These are phyloP conservation scores for Macrosoma leucophasiata DNA, from an alignment of 2,888 invertebrate genomes.

Conservation along the genomic window DNA sequence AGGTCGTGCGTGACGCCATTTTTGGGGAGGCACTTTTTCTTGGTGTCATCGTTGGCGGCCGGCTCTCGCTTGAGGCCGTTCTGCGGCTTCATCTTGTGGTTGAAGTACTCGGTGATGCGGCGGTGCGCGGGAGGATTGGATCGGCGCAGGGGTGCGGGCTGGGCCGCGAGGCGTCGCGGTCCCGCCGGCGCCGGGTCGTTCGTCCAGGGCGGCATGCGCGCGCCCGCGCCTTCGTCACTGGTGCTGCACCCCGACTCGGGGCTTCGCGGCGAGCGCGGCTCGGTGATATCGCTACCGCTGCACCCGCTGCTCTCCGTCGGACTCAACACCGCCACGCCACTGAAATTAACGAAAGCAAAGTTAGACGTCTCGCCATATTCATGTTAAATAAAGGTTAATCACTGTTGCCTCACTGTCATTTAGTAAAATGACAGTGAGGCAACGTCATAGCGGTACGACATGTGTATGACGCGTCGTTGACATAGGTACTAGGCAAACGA, in stretches of 20 bases:
- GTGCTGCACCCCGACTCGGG: slow-evolving; percentile 76
- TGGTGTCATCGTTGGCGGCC: slow-evolving; percentile 47
- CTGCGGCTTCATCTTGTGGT: slow-evolving; percentile 86
- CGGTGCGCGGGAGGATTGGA: slow-evolving; percentile 76
- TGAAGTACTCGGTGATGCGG: slow-evolving; percentile 90
- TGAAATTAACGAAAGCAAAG: slow-evolving; percentile 68
- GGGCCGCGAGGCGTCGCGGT: slow-evolving; percentile 60
- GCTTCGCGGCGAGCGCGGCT: slow-evolving; percentile 90
- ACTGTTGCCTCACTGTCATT: too few relatives aligned
- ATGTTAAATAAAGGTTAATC: too few relatives aligned
- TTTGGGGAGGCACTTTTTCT: slow-evolving; percentile 64
- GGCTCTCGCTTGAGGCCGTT: slow-evolving; percentile 68
- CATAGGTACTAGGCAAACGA: too few relatives aligned
- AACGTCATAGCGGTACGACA: slow-evolving; percentile 30
- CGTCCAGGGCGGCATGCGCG: slow-evolving; percentile 72
- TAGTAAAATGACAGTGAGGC: slow-evolving; percentile 1
- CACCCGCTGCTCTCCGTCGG: slow-evolving; percentile 82
- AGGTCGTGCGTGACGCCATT: slow-evolving; percentile 66
- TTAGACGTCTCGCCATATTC: too few relatives aligned
- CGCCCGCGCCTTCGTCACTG: slow-evolving; percentile 67
- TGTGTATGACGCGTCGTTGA: too few relatives aligned
- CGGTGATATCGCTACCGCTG: slow-evolving; percentile 88
- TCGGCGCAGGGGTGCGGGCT: slow-evolving; percentile 50
- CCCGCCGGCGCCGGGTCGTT: slow-evolving; percentile 67
- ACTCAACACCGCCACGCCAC: slow-evolving; percentile 89